Evolutionary conservation across 2,797 vertebrate species (phyloP), one percentile per base, ranked within the genome.

Genomic region (Dallia pectoralis): DNA sequence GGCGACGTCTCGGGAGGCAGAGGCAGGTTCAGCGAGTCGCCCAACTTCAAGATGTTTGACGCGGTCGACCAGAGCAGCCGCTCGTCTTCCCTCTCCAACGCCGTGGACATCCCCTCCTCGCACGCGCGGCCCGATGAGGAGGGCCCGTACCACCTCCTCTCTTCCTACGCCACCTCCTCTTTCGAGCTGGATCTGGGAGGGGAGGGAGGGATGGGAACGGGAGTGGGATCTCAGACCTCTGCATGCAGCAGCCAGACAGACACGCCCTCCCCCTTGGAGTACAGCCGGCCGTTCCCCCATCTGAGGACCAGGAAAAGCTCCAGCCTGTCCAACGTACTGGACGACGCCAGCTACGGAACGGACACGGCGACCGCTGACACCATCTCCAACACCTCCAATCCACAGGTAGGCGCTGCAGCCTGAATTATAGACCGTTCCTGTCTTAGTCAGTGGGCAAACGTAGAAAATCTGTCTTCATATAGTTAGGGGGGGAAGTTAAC

Each of bases 301-400:
- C 85, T 90, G 51, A 91, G 92, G 4, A 92, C 91, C 0, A 93
- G 94, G 74, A 98, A 98, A 89, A 98, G 97, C 87, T 98, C 97
- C 83, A 99, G 97, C 86, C 92, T 99, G 73, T 99, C 98, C 67
- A 99, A 99, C 0, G 95, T 99, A 18, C 91, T 99, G 81, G 97
- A 97, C 0, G 96, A 97, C 2, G 85, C 90, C 87, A 98, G 95
- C 91, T 96, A 89, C 25, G 87, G 94, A 81, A 94, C 93, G 0
- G 97, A 98, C 3, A 80, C 82, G 0, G 85, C 92, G 1, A 94
- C 93, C 12, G 94, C 93, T 0, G 97, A 99, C 73, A 94, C 94
- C 0, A 68, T 95, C 77, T 99, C 97, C 59, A 98, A 99, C 68
- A 95, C 96, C 16, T 99, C 97, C 86, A 99, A 97, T 85, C 96